Base-by-base conservation (phyloP, 2,797 vertebrate species). In the Neopelma chrysocephalum region DNA sequence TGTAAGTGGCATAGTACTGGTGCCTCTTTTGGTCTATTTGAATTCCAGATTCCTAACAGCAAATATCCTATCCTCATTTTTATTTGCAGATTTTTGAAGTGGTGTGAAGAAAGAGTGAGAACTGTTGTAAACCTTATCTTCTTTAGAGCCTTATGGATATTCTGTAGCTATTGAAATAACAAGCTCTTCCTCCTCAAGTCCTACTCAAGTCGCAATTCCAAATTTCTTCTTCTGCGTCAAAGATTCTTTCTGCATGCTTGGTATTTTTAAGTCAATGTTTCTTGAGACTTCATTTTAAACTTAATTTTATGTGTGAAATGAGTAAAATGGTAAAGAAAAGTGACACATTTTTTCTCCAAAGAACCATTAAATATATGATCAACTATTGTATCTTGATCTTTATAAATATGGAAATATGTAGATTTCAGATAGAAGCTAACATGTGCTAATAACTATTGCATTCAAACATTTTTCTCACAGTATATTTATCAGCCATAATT, bases 11-110 rank as follows among this genome's bases (percentile, higher is more conserved):
- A 12, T 6, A 23, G 51, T 51, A 23, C n/a, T 69, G 26, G 7
- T 80, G 40, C 20, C 23, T 83, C 47, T 76, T 80, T 43, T 75
- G 16, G 8, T 60, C 38, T 76, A 17, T 50, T 79, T 70, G 60
- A 86, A 84, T 73, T 84, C 56, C 62, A 70, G 36, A 43, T 79
- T 83, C 45, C 19, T 68, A 53, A 62, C 50, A 82, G 70, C 12
- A 94, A 62, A 73, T 64, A 61, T 14, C 31, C 91, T 77, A 38
- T 48, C 22, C 40, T 91, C 20, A 45, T 53, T 90, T 93, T 79
- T 84, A 79, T 82, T 90, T 95, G 56, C n/a, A 53, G 64, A 54
- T 58, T 73, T 93, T 79, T 94, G 43, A 90, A 91, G 51, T 65
- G 36, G 29, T 70, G 80, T 73, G 86, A 94, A 87, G 65, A 78